Evolutionary conservation across 2,888 invertebrate genomes (phyloP).

Genomic region (Ceriagrion tenellum): DNA sequence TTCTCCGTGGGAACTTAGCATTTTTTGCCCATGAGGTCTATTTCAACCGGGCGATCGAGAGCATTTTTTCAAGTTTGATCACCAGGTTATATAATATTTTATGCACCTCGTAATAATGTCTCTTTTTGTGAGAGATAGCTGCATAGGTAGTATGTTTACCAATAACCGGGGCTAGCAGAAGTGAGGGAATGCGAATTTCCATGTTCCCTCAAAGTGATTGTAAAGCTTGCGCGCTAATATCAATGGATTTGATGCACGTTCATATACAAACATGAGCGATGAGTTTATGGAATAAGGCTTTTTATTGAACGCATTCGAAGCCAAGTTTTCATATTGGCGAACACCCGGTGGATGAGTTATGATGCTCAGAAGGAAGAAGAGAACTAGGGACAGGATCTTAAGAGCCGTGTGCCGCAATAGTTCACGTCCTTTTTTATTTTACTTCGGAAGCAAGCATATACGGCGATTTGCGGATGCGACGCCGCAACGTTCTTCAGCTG

Average conservation of each 20-base stretch:
- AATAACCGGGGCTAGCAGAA: too few relatives aligned
- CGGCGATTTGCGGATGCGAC: conserved; percentile 45
- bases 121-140: too few relatives aligned
- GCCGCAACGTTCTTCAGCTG: background rate
- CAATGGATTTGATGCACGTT: background rate
- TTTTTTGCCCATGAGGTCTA: too few relatives aligned
- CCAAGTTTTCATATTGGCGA: background rate
- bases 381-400: background rate
- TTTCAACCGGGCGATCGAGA: too few relatives aligned
- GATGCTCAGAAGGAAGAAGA: background rate
- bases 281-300: background rate
- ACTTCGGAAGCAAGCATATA: background rate
- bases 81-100: too few relatives aligned
- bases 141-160: too few relatives aligned
- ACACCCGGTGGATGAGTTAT: background rate
- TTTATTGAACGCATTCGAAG: background rate
- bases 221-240: background rate
- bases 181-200: too few relatives aligned
- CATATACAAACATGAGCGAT: background rate
- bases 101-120: too few relatives aligned
- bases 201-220: too few relatives aligned
- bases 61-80: too few relatives aligned
- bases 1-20: too few relatives aligned
- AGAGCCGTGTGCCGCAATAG: background rate
- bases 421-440: background rate